These are phyloP conservation scores for Drosophila engyochracea DNA, from an alignment of 2,888 invertebrate species.

Conservation along the genomic window DNA sequence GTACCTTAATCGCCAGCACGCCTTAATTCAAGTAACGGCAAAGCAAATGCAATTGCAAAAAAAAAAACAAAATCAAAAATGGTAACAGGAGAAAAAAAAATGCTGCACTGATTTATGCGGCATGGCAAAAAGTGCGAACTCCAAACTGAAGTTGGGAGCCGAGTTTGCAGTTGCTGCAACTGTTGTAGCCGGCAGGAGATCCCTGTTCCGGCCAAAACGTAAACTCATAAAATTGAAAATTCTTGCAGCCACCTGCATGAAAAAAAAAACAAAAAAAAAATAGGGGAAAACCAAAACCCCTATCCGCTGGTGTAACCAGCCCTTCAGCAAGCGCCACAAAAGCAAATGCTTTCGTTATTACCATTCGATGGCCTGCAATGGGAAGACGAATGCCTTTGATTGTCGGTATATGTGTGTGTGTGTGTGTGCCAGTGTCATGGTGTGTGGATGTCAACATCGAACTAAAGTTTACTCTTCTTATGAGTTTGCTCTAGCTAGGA, in stretches of 20 bases:
- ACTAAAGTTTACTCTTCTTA: constrained; percentile 9
- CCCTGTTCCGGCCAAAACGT: constrained; percentile 55
- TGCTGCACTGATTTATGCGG: constrained; percentile 72
- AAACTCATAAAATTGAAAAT: constrained; percentile 75
- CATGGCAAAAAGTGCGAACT: constrained; percentile 63
- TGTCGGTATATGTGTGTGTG: background rate
- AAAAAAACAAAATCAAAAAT: constrained; percentile 12
- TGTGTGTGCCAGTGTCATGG: background rate
- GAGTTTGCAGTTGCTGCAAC: constrained; percentile 40
- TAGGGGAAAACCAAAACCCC: constrained; percentile 15
- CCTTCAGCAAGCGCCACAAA: constrained; percentile 53
- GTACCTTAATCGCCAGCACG: constrained; percentile 53
- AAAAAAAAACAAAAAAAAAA: constrained; percentile 23
- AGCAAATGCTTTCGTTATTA: constrained; percentile 73
- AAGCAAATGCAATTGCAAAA: constrained; percentile 65
- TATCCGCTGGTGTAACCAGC: constrained; percentile 15
- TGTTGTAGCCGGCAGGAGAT: constrained; percentile 38
- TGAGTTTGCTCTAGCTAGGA: constrained; percentile 7
- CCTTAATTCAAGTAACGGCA: constrained; percentile 65
- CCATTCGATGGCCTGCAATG: constrained; percentile 54
- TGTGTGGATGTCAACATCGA: background rate
- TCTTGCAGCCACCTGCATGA: constrained; percentile 58
- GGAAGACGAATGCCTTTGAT: background rate
- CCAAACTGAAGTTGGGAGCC: constrained; percentile 49
- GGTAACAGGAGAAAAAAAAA: constrained; percentile 26